Base-by-base conservation (phyloP, 1,140 invertebrate species). In the Helicoverpa armigera region DNA sequence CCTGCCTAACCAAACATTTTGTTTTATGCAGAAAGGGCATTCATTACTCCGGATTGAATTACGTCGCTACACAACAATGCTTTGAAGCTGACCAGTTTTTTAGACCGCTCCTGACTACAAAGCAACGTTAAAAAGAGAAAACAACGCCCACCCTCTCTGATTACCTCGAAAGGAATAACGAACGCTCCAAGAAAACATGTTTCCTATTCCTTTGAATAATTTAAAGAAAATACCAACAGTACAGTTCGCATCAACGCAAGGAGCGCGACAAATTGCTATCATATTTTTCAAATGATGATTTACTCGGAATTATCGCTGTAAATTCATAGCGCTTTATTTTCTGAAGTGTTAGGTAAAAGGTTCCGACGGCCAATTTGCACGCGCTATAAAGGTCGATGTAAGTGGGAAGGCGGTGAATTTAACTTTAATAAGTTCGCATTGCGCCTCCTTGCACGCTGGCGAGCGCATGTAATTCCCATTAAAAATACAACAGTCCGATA, bases 361-460 rank as follows among this genome's bases (percentile, higher is more conserved):
- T 74, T 65, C 78, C 72, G 82, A 80, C 75, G 63, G 63, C 79
- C 82, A 83, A 85, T 85, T 88, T 83, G 70, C 70, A 78, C 58
- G 77, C 23, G 80, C 85, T 79, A 77, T 86, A 86, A 89, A 85
- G 82, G 72, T 82, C 82, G 72, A 83, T 75, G 82, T 56, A 83
- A 80, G 78, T 80, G 63, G 74, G 84, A 80, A 81, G 81, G 72
- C 82, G 77, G 80, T 86, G 82, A 86, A 89, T 91, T 87, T 86
- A 89, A 90, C 84, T 89, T 91, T 91, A 91, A 91, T 91, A 87
- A 90, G 83, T 83, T 83, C 85, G 85, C 85, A 85, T 78, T 83
- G 79, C 83, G 79, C 72, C 81, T 84, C 48, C 56, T 61, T 83
- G 81, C 82, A 82, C 60, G 77, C 31, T 61, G 69, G 77, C 76